A percentile compares a stretch with the other conserved stretches of the same genome.
These are phyloP conservation scores for Anthoptus insignis DNA, from an alignment of 2,888 invertebrate genomes.

Conservation along the genomic window DNA sequence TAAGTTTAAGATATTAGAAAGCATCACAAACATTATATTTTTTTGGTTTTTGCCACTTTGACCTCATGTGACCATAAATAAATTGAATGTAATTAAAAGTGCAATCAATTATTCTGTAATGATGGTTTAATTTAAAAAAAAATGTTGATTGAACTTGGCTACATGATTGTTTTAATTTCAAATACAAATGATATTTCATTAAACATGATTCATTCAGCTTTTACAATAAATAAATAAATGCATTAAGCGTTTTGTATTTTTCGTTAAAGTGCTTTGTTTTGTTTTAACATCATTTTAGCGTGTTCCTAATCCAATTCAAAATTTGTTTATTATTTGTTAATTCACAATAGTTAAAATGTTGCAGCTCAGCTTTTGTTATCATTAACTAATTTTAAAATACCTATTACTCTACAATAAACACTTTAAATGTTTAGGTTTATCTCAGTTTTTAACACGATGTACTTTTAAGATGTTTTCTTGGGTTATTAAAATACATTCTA, in stretches of 20 bases:
- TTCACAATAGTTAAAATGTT: conserved; percentile 74
- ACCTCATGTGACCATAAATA: neutral
- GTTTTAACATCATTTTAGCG: conserved; percentile 57
- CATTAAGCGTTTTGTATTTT: conserved; percentile 16
- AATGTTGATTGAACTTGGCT: conserved; percentile 8
- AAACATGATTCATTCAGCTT: neutral
- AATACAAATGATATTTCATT: too few relatives aligned
- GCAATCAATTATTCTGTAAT: too few relatives aligned
- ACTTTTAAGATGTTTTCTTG: conserved; percentile 81
- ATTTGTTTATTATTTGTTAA: conserved; percentile 54
- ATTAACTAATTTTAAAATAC: conserved; percentile 77
- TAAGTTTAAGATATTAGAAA: neutral
- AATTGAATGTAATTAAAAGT: conserved; percentile 1
- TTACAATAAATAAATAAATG: conserved; percentile 2
- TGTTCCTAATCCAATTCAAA: conserved; percentile 65
- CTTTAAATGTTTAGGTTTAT: conserved; percentile 56
- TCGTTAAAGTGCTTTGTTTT: conserved; percentile 14
- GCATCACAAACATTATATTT: too few relatives aligned
- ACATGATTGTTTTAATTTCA: too few relatives aligned
- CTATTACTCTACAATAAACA: conserved; percentile 78
- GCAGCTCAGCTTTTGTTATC: conserved; percentile 80
- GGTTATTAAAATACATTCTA: conserved; percentile 26
- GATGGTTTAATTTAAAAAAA: too few relatives aligned
- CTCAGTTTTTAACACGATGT: conserved; percentile 46
- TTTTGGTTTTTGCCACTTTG: conserved; percentile 1